Conservation (phyloP, 1,140 invertebrate species). For the Papilio glaucus region DNA sequence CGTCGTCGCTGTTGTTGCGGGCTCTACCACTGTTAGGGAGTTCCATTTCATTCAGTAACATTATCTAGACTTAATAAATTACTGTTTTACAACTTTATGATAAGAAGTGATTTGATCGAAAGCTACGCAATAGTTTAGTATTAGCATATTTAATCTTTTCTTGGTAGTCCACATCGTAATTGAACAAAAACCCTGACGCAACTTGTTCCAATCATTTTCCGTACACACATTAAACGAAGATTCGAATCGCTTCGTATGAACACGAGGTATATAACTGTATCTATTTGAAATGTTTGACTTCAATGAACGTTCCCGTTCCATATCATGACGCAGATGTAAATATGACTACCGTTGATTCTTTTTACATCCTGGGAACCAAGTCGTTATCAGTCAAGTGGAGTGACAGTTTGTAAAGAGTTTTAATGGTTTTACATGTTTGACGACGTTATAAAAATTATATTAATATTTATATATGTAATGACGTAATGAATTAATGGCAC, state of each 20-base stretch:
- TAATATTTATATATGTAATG: too few relatives aligned
- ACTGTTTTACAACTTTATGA: neutral
- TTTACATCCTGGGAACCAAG: conserved; percentile 49
- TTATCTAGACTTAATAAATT: neutral
- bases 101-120: neutral
- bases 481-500: too few relatives aligned
- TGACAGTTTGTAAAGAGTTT: conserved; percentile 32
- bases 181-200: neutral
- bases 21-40: too few relatives aligned
- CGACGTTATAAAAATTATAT: conserved; percentile 7
- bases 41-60: neutral
- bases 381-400: conserved; percentile 57
- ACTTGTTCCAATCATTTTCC: neutral
- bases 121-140: neutral
- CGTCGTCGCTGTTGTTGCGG: too few relatives aligned
- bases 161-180: neutral
- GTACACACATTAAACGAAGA: too few relatives aligned
- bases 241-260: too few relatives aligned
- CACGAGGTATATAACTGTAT: too few relatives aligned
- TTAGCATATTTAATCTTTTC: neutral
- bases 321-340: conserved; percentile 12
- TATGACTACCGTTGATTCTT: conserved; percentile 45
- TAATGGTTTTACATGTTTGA: conserved; percentile 17
- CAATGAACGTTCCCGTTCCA: neutral
- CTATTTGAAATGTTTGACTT: neutral